These are phyloP conservation scores for Luehdorfia chinensis DNA, from an alignment of 1,140 invertebrate genomes.

Conservation along the genomic window DNA sequence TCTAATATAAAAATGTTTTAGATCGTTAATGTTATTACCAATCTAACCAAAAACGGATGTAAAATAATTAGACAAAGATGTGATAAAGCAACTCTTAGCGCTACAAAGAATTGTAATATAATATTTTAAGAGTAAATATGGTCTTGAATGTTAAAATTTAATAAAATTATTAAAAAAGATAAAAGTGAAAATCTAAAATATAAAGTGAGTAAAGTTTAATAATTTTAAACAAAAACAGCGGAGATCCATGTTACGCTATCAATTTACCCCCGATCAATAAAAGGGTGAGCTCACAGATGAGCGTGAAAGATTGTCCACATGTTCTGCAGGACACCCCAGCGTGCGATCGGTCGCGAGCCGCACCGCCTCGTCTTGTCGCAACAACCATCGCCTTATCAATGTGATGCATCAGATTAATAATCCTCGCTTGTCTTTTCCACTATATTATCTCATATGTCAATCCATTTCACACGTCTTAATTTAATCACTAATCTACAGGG, in stretches of 20 bases:
- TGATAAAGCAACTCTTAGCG: too few relatives aligned
- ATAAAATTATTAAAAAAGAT: too few relatives aligned
- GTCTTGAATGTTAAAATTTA: too few relatives aligned
- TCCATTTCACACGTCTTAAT: slow-evolving; percentile 25
- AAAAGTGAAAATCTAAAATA: too few relatives aligned
- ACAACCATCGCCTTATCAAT: slow-evolving; percentile 52
- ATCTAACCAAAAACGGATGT: too few relatives aligned
- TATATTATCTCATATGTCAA: slow-evolving; percentile 58
- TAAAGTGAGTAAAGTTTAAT: too few relatives aligned
- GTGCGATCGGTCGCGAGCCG: slow-evolving; percentile 37
- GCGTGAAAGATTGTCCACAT: slow-evolving; percentile 79
- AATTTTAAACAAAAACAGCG: too few relatives aligned
- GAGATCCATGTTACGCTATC: slow-evolving; percentile 33
- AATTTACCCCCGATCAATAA: slow-evolving; percentile 49
- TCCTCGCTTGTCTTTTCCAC: slow-evolving; percentile 56
- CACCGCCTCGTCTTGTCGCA: slow-evolving; percentile 26
- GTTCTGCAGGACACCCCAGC: slow-evolving; percentile 56
- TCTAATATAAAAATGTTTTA: too few relatives aligned
- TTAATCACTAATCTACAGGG: slow-evolving; percentile 7
- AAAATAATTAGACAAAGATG: too few relatives aligned
- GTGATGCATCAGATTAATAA: slow-evolving; percentile 65
- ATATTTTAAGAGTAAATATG: too few relatives aligned
- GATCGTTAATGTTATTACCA: too few relatives aligned
- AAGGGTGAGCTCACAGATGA: slow-evolving; percentile 75
- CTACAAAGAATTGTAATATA: too few relatives aligned